These are phyloP conservation scores for Nemopilema nomurai DNA, from an alignment of 30 jellyfish, hydroid and myxozoan species.

Conservation along the genomic window DNA sequence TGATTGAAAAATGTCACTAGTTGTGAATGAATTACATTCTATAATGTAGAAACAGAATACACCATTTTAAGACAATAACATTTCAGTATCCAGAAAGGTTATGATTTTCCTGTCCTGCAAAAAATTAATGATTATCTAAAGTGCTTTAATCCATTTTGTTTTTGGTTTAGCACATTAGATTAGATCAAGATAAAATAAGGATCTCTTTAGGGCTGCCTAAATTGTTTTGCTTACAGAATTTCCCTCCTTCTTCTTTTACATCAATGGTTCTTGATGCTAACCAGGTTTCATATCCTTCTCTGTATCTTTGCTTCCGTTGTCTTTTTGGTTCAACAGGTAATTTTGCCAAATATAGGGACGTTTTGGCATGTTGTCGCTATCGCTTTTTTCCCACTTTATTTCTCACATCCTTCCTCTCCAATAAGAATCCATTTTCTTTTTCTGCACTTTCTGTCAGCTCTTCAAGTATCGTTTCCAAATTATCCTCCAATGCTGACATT, in stretches of 20 bases:
- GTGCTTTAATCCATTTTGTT: conserved; percentile 6
- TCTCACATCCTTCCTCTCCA: conserved; percentile 13
- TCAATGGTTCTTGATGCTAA: conserved; percentile 3
- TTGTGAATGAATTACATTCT: not conserved
- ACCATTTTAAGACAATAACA: not conserved
- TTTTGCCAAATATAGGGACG: conserved; percentile 5
- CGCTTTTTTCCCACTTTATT: conserved; percentile 11
- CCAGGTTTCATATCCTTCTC: conserved; percentile 14
- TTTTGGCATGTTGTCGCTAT: conserved; percentile 8
- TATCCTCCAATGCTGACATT: conserved; percentile 15
- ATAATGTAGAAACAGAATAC: not conserved
- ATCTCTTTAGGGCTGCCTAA: conserved; percentile 3
- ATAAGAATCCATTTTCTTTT: conserved; percentile 10
- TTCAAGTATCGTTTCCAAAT: conserved; percentile 15
- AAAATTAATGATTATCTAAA: not conserved
- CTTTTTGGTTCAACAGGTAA: conserved; percentile 7
- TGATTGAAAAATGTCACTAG: not conserved
- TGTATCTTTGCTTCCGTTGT: conserved; percentile 7
- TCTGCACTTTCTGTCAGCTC: conserved; percentile 19
- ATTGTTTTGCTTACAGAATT: conserved; percentile 7
- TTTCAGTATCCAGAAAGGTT: not conserved
- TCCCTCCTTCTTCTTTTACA: conserved; percentile 10
- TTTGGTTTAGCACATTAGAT: conserved; percentile 1
- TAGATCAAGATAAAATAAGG: not conserved
- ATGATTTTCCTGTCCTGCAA: not conserved